phyloP scores from a whole-genome alignment of 2,113 vertebrate genomes.

The Gymnocephalus cernua region DNA sequence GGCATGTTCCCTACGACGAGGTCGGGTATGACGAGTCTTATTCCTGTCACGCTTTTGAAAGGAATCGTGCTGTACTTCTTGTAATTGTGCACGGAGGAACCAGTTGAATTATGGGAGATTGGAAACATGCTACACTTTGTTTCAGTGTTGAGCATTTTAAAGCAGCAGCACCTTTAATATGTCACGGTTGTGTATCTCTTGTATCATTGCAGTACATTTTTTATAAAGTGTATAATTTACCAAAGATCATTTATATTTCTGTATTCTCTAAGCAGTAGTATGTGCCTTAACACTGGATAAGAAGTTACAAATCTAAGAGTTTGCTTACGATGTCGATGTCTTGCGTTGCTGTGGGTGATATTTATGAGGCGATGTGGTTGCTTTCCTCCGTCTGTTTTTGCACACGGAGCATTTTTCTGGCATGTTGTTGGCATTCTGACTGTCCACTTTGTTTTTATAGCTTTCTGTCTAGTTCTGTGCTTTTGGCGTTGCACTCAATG shows the following conservation, averaged over 20 bases:
- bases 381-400: constrained; percentile 19
- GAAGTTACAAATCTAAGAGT: constrained; percentile 52
- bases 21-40: neutral
- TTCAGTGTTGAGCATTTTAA: constrained; percentile 25
- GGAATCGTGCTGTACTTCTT: neutral
- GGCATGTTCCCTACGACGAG: neutral
- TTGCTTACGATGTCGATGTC: constrained; percentile 37
- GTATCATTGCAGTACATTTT: constrained; percentile 36
- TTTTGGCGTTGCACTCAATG: constrained; percentile 30
- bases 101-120: constrained; percentile 2
- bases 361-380: constrained; percentile 46
- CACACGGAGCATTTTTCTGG: constrained; percentile 30
- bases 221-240: constrained; percentile 57
- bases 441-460: constrained; percentile 50
- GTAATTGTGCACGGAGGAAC: neutral
- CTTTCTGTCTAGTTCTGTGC: constrained; percentile 48
- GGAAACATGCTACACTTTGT: neutral
- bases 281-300: constrained; percentile 86
- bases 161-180: constrained; percentile 54
- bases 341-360: constrained; percentile 35
- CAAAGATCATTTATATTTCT: constrained; percentile 67
- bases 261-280: constrained; percentile 56
- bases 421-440: constrained; percentile 32
- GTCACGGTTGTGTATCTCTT: constrained; percentile 39
- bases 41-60: constrained; percentile 3